These are phyloP conservation scores for Goniozus legneri DNA, from an alignment of 1,140 invertebrate species.

Conservation along the genomic window DNA sequence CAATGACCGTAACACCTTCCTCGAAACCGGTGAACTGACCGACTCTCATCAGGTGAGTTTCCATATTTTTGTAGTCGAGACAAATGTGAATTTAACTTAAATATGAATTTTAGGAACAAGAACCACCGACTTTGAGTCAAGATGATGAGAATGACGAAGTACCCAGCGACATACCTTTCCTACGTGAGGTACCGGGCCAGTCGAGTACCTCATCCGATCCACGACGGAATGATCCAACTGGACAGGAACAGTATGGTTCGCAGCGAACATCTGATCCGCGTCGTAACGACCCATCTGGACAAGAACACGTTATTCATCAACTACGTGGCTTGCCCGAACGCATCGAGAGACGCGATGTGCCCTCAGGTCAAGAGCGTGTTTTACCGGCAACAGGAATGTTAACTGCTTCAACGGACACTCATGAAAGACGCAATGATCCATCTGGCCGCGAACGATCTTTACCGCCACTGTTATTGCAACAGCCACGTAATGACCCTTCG, in stretches of 20 bases:
- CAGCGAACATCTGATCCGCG: slow-evolving; percentile 33
- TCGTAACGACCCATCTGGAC: slow-evolving; percentile 48
- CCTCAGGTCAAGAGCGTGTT: slow-evolving; percentile 45
- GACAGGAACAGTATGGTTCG: slow-evolving; percentile 42
- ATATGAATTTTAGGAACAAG: no score
- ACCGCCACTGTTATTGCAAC: slow-evolving; percentile 36
- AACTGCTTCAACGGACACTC: slow-evolving; percentile 29
- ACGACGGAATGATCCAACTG: slow-evolving; percentile 48
- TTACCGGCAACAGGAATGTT: slow-evolving; percentile 12
- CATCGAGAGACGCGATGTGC: slow-evolving; percentile 42
- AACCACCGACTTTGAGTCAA: slow-evolving; percentile 39
- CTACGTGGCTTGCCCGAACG: slow-evolving; percentile 33
- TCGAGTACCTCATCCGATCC: slow-evolving; percentile 44
- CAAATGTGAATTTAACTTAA: no score
- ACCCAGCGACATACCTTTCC: slow-evolving; percentile 50
- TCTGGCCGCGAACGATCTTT: slow-evolving; percentile 44
- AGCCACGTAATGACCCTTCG: slow-evolving; percentile 48
- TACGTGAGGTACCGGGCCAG: slow-evolving; percentile 49
- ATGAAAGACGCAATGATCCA: slow-evolving; percentile 47
- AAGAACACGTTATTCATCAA: slow-evolving; percentile 34
- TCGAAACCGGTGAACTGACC: slow-evolving; percentile 50
- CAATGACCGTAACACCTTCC: slow-evolving; percentile 49
- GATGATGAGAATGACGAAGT: slow-evolving; percentile 54
- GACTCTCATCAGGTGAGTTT: slow-evolving; percentile 49
- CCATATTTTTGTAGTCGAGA: no score